These are phyloP conservation scores for Crocidura indochinensis DNA, from an alignment of 2,797 vertebrate genomes.

Conservation along the genomic window DNA sequence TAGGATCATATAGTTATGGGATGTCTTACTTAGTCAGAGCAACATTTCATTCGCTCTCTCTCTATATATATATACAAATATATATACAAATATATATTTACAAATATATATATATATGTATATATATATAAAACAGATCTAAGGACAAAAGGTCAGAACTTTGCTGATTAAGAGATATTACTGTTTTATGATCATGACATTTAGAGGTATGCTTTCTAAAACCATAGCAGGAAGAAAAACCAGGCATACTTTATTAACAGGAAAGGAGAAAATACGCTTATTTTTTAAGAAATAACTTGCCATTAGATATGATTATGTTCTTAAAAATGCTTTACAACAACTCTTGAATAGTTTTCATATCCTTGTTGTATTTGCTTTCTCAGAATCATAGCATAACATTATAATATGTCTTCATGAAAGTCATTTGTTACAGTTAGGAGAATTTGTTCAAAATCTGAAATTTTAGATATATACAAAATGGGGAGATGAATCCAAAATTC, in stretches of 20 bases:
- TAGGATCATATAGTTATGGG: background rate
- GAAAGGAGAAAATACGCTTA: background rate
- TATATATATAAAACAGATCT: background rate
- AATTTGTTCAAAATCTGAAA: background rate
- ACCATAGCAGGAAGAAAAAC: background rate
- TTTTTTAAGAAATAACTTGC: conserved; percentile 28
- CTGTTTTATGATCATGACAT: too few relatives aligned
- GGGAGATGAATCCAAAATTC: background rate
- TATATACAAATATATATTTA: too few relatives aligned
- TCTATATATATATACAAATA: background rate
- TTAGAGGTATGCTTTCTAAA: conserved; percentile 21
- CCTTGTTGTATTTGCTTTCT: background rate
- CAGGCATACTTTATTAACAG: background rate
- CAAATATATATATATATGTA: background rate
- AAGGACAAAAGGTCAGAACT: background rate
- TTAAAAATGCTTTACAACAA: background rate
- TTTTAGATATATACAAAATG: background rate
- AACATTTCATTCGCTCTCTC: background rate
- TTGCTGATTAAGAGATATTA: background rate
- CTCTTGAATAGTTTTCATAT: conserved; percentile 4
- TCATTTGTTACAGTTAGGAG: background rate
- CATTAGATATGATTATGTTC: background rate
- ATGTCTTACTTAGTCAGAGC: conserved; percentile 7
- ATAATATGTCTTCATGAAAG: background rate
- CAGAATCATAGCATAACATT: background rate